Evolutionary conservation across 2,797 vertebrate species (phyloP).

Genomic region (Bradypus variegatus): DNA sequence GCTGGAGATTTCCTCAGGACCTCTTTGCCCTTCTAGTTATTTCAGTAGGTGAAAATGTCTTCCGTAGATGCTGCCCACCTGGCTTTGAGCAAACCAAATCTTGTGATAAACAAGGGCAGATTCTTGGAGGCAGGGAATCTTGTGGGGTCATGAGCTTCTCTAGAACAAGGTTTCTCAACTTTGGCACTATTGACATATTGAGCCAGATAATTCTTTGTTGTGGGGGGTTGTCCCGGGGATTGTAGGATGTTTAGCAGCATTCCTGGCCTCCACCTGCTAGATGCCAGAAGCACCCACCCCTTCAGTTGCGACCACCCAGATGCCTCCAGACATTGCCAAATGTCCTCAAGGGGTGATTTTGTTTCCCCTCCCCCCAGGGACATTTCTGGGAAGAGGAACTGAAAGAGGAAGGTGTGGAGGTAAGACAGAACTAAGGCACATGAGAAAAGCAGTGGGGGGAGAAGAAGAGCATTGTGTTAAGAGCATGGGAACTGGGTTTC

Average conservation of each 20-base stretch:
- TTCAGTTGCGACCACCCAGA: background rate
- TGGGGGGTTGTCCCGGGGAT: background rate
- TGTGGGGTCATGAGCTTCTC: background rate
- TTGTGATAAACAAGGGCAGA: background rate
- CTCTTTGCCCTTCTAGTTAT: too few relatives aligned
- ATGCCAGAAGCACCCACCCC: fast-evolving
- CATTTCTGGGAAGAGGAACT: background rate
- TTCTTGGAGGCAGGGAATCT: background rate
- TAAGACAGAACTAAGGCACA: background rate
- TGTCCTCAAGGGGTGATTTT: background rate
- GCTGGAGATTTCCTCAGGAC: background rate
- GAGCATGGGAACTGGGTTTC: background rate
- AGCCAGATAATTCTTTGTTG: background rate
- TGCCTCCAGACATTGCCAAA: background rate
- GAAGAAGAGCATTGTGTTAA: background rate
- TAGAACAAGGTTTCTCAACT: background rate
- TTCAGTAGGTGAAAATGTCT: background rate
- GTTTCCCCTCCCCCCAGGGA: too few relatives aligned
- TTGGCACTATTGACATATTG: background rate
- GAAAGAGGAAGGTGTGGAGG: background rate
- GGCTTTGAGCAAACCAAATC: background rate
- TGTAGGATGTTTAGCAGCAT: background rate
- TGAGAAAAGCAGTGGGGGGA: background rate
- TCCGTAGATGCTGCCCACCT: background rate
- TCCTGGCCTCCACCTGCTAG: background rate